These are phyloP conservation scores for Urocitellus parryii DNA, from an alignment of 2,113 vertebrate species.

Conservation along the genomic window DNA sequence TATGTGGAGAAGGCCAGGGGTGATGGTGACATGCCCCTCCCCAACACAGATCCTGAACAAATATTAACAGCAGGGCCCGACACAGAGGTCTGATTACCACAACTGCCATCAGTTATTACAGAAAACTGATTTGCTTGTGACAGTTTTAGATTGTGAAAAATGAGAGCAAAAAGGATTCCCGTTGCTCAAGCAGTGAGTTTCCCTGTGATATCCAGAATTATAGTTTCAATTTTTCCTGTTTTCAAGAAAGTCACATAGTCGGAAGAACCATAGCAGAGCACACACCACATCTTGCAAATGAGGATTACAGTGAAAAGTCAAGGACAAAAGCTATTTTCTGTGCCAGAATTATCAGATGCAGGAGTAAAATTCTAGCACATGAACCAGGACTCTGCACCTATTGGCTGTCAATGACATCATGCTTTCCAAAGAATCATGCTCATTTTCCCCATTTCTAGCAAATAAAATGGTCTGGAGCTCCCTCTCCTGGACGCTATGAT, in stretches of 20 bases:
- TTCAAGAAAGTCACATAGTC: neutral
- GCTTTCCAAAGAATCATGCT: slow-evolving; percentile 72
- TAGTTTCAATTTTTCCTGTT: slow-evolving; percentile 13
- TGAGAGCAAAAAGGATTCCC: neutral
- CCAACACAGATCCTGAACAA: neutral
- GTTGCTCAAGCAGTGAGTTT: slow-evolving; percentile 12
- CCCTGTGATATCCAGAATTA: neutral
- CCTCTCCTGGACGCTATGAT: slow-evolving; percentile 84
- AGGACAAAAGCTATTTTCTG: slow-evolving; percentile 82
- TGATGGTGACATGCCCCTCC: neutral
- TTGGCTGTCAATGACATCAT: slow-evolving; percentile 91
- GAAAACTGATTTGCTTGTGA: neutral
- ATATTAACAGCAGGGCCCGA: neutral
- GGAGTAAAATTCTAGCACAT: slow-evolving; percentile 77
- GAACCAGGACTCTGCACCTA: slow-evolving; percentile 71
- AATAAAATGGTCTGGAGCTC: slow-evolving; percentile 80
- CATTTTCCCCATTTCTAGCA: neutral
- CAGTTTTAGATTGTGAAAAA: slow-evolving; percentile 34
- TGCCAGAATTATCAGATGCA: slow-evolving; percentile 81
- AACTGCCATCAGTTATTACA: neutral
- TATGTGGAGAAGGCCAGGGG: neutral
- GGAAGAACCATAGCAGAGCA: neutral
- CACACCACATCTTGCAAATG: neutral
- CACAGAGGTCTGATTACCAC: neutral
- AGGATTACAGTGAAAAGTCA: slow-evolving; percentile 73